phyloP scores from a whole-genome alignment of 2,113 vertebrate genomes.

The Carettochelys insculpta region DNA sequence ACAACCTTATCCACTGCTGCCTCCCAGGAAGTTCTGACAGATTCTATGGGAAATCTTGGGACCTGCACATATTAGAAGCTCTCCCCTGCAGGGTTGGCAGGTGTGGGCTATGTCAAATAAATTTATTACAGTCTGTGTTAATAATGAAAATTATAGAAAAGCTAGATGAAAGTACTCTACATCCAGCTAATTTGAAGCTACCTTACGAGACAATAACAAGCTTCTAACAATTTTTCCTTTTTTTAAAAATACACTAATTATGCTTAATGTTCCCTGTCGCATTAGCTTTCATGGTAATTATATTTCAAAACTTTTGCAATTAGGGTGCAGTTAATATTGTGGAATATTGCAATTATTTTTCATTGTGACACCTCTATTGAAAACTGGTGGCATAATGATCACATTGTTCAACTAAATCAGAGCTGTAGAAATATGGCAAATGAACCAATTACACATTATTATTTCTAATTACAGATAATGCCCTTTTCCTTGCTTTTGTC shows the following conservation, averaged over 20 bases:
- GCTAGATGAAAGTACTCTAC: slow-evolving; percentile 81
- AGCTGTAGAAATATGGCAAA: slow-evolving; percentile 87
- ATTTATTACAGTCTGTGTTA: slow-evolving; percentile 85
- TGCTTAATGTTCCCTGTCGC: slow-evolving; percentile 88
- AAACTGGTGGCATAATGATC: slow-evolving; percentile 86
- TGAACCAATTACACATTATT: slow-evolving; percentile 88
- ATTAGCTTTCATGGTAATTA: slow-evolving; percentile 90
- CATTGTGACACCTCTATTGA: slow-evolving; percentile 89
- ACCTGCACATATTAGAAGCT: slow-evolving; percentile 64
- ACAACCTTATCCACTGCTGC: slow-evolving; percentile 32
- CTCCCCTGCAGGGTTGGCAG: slow-evolving; percentile 82
- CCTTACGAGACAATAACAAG: slow-evolving; percentile 89
- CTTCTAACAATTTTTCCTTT: slow-evolving; percentile 84
- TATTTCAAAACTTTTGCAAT: slow-evolving; percentile 91
- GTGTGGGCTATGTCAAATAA: slow-evolving; percentile 83
- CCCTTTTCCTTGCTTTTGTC: slow-evolving; percentile 81
- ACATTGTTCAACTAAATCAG: slow-evolving; percentile 86
- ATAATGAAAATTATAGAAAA: slow-evolving; percentile 84
- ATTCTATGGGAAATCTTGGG: slow-evolving; percentile 68
- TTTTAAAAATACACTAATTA: slow-evolving; percentile 85
- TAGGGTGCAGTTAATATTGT: slow-evolving; percentile 89
- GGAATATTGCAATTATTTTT: slow-evolving; percentile 90
- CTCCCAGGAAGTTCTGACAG: slow-evolving; percentile 72
- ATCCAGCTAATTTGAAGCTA: slow-evolving; percentile 85
- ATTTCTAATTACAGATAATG: slow-evolving; percentile 89